phyloP scores from a whole-genome alignment of 2,797 vertebrate species.

The Gallinago solitaria region DNA sequence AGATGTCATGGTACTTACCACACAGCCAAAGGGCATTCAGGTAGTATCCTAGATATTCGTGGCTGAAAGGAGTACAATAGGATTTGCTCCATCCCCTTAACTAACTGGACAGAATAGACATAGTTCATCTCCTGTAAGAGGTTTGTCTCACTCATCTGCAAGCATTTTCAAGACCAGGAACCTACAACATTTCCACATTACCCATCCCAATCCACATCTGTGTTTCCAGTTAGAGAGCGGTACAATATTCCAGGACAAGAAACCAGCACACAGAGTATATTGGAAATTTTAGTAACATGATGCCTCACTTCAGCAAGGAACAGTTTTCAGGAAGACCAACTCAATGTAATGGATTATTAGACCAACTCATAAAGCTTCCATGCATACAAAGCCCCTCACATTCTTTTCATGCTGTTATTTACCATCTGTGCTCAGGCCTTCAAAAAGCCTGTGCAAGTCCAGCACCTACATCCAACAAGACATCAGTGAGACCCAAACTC shows the following conservation, averaged over 20 bases:
- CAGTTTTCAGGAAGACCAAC: not conserved
- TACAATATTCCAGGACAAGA: not conserved
- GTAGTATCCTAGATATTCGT: not conserved
- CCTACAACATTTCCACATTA: not conserved
- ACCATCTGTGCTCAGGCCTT: not conserved
- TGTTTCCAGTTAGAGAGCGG: not conserved
- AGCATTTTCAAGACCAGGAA: not conserved
- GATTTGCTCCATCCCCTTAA: not conserved
- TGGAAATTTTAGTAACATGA: not conserved
- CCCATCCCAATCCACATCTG: not conserved
- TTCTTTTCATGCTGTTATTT: not conserved
- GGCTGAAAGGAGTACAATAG: not conserved
- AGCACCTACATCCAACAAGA: not conserved
- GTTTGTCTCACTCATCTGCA: not conserved
- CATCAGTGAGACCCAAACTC: not conserved
- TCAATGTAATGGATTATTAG: not conserved
- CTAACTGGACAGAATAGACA: not conserved
- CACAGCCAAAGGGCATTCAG: not conserved
- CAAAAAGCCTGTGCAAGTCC: not conserved
- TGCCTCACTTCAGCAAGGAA: not conserved
- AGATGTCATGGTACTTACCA: not conserved
- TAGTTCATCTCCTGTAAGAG: not conserved
- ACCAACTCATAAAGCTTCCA: not conserved
- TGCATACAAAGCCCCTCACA: not conserved
- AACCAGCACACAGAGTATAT: not conserved